phyloP scores from a whole-genome alignment of 2,113 vertebrate genomes.

The Pteropus alecto region DNA sequence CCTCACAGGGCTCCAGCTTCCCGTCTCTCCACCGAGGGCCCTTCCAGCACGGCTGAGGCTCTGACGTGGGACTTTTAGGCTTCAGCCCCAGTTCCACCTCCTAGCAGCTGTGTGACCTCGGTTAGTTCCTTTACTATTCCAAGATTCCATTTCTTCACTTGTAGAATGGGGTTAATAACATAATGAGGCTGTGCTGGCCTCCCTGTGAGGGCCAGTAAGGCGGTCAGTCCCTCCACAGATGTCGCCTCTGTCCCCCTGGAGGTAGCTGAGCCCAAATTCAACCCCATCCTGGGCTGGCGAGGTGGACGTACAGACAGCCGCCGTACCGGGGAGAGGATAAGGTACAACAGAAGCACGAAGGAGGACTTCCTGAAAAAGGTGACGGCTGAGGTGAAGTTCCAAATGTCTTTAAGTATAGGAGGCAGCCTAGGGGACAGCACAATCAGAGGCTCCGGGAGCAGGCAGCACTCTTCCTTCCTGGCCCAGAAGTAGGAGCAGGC shows the following conservation, averaged over 20 bases:
- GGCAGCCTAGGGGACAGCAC: neutral
- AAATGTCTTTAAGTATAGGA: neutral
- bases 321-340: rapidly evolving
- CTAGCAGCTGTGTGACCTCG: rapidly evolving
- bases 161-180: rapidly evolving
- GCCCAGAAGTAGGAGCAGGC: rapidly evolving
- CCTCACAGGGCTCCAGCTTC: rapidly evolving
- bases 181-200: neutral
- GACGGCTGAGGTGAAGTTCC: neutral
- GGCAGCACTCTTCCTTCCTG: neutral
- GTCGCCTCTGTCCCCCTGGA: rapidly evolving
- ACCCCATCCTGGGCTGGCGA: neutral
- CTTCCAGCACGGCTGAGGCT: neutral
- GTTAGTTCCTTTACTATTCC: neutral
- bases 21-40: rapidly evolving
- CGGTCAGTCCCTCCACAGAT: neutral
- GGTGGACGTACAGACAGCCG: rapidly evolving
- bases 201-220: rapidly evolving
- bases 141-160: neutral
- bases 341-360: rapidly evolving
- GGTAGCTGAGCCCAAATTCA: no score
- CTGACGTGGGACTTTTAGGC: neutral
- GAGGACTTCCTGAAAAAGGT: neutral
- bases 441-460: rapidly evolving
- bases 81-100: neutral